Evolutionary conservation across 2,888 invertebrate species (phyloP), one percentile per base, ranked within the genome.

Genomic region (Willowsia nigromaculata): DNA sequence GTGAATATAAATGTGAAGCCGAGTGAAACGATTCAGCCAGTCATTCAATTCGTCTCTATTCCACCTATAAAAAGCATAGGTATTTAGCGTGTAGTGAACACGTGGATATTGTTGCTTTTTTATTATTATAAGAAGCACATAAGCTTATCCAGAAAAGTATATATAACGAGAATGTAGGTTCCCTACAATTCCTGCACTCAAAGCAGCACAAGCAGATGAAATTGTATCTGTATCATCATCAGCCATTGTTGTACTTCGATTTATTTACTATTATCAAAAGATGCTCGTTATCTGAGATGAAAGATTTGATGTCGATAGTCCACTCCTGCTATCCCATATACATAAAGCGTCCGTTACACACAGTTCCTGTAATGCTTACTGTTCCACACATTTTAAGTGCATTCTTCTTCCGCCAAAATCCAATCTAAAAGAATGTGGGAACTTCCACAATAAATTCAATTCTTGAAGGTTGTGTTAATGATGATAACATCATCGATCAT

Each of bases 401-500:
- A 1, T 18, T 30, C 1, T 33, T 18, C 5, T n/a, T 6, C 22
- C 68, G 11, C 1, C 7, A 37, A 68, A 68, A 68, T 37, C 62
- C 62, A 62, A 62, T 62, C 62, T 30, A 62, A 3, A 15, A 3
- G 30, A 62, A 27, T 33, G 68, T 37, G 71, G 25, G 27, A 43
- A 43, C 43, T 71, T 22, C 11, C 25, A 71, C 22, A 25, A 15
- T 6, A 37, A 37, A 68, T 4, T 68, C 18, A 37, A 71, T 71
- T 37, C 43, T 22, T 71, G 43, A 71, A 71, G 71, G 43, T 43
- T 43, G 71, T 71, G 71, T 22, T 71, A 71, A 40, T 71, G 43
- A 68, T 40, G 68, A 71, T 71, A 71, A 71, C 71, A 71, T 71
- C 71, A 71, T 71, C 71, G 71, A 71, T 71, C 71, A 43, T 43